Percentiles rank a stretch among this genome's conserved stretches.
phyloP scores from a whole-genome alignment of 2,888 invertebrate genomes.

The Troides oblongomaculatus region DNA sequence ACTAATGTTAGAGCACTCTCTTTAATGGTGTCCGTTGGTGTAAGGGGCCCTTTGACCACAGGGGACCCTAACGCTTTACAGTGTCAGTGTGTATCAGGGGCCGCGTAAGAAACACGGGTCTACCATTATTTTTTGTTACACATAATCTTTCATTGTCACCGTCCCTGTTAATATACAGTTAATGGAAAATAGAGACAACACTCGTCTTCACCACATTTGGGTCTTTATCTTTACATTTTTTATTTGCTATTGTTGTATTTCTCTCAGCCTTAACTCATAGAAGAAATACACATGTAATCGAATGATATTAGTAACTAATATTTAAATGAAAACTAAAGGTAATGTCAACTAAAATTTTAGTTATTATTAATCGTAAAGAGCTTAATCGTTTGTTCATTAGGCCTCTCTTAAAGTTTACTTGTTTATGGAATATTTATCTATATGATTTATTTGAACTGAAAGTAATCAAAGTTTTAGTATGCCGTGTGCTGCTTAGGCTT shows the following conservation, averaged over 20 bases:
- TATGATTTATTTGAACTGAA: too few relatives aligned
- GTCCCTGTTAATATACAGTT: neutral
- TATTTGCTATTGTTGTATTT: neutral
- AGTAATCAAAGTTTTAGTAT: too few relatives aligned
- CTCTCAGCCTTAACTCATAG: neutral
- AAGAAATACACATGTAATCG: too few relatives aligned
- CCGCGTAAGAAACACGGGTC: conserved; percentile 16
- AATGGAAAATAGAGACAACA: neutral
- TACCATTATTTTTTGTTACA: conserved; percentile 20
- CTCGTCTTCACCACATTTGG: neutral
- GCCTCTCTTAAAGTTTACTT: too few relatives aligned
- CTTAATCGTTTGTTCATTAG: too few relatives aligned
- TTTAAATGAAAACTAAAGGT: too few relatives aligned
- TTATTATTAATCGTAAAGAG: too few relatives aligned
- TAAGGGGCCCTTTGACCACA: conserved; percentile 17
- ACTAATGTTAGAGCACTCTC: conserved; percentile 21
- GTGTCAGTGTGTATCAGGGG: conserved; percentile 24
- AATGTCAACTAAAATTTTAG: too few relatives aligned
- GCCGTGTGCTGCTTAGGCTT: too few relatives aligned
- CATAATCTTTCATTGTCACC: conserved; percentile 22
- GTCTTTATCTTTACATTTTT: neutral
- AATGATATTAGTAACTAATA: neutral
- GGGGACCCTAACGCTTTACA: conserved; percentile 23
- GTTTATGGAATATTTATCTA: too few relatives aligned
- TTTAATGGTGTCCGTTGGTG: conserved; percentile 19